phyloP scores from a whole-genome alignment of 1,140 invertebrate genomes.

The Cryptotermes secundus region DNA sequence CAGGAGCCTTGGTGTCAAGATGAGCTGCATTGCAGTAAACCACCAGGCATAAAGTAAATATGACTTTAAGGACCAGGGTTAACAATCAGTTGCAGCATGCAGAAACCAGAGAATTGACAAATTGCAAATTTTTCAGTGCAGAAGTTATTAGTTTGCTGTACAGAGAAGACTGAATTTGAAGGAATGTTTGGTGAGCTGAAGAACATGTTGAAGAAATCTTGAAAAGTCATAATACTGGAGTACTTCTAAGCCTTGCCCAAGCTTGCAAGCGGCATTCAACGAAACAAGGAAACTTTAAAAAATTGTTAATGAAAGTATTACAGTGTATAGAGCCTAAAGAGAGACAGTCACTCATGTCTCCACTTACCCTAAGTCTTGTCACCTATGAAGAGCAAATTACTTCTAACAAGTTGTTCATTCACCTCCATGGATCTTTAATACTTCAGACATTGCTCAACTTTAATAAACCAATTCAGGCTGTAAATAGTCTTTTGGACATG shows the following conservation, averaged over 20 bases:
- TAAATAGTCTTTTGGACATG: constrained; percentile 65
- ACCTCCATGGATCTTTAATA: constrained; percentile 77
- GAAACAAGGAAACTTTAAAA: constrained; percentile 37
- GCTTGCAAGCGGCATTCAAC: constrained; percentile 39
- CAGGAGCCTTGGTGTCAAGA: no score
- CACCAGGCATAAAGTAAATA: no score
- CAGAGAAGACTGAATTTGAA: constrained; percentile 35
- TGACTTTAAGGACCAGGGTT: no score
- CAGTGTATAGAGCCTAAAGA: constrained; percentile 48
- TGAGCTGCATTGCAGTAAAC: no score
- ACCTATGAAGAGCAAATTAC: neutral
- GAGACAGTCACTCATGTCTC: constrained; percentile 44
- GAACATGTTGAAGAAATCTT: constrained; percentile 32
- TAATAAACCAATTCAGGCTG: constrained; percentile 68
- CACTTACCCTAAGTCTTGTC: constrained; percentile 28
- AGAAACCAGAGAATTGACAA: no score
- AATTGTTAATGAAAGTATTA: constrained; percentile 42
- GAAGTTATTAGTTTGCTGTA: constrained; percentile 10
- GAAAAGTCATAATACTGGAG: constrained; percentile 28
- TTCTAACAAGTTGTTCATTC: neutral
- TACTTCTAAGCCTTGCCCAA: constrained; percentile 38
- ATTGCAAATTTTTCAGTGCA: constrained; percentile 27
- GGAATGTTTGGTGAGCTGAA: constrained; percentile 36
- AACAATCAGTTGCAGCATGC: no score
- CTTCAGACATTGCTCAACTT: constrained; percentile 75